phyloP scores from a whole-genome alignment of 2,797 vertebrate species.

The Lemur catta region DNA sequence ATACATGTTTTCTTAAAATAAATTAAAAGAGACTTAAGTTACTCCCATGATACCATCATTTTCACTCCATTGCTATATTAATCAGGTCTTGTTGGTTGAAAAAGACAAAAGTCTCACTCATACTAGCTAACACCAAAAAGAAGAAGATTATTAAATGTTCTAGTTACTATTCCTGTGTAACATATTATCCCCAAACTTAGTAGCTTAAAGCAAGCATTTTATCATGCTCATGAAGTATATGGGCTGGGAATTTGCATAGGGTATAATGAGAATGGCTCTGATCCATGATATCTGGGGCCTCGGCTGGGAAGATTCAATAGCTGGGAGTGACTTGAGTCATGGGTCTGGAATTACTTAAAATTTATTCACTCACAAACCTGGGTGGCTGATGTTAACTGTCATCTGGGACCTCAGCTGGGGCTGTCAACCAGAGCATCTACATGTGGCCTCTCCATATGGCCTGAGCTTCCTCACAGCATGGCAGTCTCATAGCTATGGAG shows the following conservation, averaged over 20 bases:
- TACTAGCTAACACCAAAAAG: neutral
- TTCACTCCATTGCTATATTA: neutral
- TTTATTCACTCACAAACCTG: neutral
- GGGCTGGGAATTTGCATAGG: neutral
- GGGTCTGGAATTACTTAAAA: neutral
- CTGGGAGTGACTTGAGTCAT: neutral
- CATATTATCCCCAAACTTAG: neutral
- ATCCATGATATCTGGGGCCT: neutral
- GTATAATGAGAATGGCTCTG: neutral
- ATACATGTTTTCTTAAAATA: neutral
- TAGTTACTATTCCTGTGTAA: neutral
- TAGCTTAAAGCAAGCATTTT: neutral
- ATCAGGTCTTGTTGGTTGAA: neutral
- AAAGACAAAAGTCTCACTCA: neutral
- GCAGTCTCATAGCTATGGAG: neutral
- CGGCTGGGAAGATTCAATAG: neutral
- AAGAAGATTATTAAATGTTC: neutral
- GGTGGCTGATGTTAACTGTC: neutral
- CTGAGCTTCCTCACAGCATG: conserved; percentile 1
- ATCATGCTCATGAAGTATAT: neutral
- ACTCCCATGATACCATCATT: neutral
- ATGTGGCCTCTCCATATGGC: neutral
- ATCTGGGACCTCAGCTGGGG: conserved; percentile 18
- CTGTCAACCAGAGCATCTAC: neutral
- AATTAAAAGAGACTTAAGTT: neutral